These are phyloP conservation scores for Hirudinaria manillensis DNA, from an alignment of 2,888 invertebrate species.

Conservation along the genomic window DNA sequence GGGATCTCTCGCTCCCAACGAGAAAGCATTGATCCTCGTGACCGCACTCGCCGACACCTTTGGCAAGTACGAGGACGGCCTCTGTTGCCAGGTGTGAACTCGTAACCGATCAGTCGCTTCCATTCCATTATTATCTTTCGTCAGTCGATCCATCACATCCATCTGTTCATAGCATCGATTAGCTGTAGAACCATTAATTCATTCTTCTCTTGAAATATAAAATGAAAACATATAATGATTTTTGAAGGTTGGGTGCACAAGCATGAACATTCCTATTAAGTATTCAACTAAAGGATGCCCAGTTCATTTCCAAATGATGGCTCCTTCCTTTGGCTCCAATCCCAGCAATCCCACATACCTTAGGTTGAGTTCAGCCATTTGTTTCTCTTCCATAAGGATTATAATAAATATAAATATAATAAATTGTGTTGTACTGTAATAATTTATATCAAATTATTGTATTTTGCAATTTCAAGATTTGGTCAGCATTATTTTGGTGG, in stretches of 20 bases:
- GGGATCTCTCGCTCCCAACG: not conserved
- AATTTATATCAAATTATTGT: not conserved
- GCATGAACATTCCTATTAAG: not conserved
- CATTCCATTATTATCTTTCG: not conserved
- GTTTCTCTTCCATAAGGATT: not conserved
- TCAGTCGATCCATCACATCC: not conserved
- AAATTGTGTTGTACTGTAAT: too few relatives aligned
- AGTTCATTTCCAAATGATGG: conserved; percentile 1
- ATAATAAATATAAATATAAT: too few relatives aligned
- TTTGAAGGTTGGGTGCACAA: not conserved
- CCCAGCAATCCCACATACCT: not conserved
- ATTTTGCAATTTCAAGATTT: conserved; percentile 1
- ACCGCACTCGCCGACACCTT: not conserved
- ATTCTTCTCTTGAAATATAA: not conserved
- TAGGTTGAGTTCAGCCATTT: not conserved
- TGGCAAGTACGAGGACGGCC: not conserved
- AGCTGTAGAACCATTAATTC: not conserved
- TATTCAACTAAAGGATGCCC: not conserved
- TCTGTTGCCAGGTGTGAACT: not conserved
- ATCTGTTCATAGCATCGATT: not conserved
- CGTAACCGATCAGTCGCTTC: not conserved
- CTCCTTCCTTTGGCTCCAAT: not conserved
- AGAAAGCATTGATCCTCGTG: not conserved
- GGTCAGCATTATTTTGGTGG: not conserved
- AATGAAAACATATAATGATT: too few relatives aligned